phyloP scores from a whole-genome alignment of 2,113 vertebrate species.

The Zeus faber region DNA sequence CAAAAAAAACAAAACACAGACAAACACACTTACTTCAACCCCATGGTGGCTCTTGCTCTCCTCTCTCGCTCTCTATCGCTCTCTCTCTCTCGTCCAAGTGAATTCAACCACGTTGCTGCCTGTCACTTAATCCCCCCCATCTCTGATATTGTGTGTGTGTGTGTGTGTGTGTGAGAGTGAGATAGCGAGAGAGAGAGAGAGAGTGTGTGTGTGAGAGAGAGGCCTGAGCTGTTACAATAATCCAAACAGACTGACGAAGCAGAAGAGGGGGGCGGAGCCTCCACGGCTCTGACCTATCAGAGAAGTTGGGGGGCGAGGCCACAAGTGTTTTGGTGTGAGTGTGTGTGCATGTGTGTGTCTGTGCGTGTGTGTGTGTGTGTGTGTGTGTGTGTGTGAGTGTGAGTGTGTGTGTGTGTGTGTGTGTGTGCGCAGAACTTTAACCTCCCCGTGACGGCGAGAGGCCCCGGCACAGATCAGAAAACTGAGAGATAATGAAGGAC shows the following conservation, averaged over 20 bases:
- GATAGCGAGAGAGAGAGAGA: background rate
- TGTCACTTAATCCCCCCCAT: conserved; percentile 48
- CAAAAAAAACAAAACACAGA: background rate
- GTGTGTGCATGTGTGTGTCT: background rate
- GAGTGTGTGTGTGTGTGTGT: background rate
- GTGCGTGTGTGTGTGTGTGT: background rate
- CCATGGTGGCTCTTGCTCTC: conserved; percentile 55
- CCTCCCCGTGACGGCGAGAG: too few relatives aligned
- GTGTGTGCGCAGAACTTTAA: background rate
- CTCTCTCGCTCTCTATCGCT: too few relatives aligned
- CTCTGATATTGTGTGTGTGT: conserved; percentile 24
- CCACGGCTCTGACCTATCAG: conserved; percentile 44
- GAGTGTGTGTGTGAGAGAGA: conserved; percentile 33
- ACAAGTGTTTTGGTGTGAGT: background rate
- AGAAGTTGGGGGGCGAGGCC: conserved; percentile 30
- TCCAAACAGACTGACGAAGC: conserved; percentile 60
- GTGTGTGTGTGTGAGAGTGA: background rate
- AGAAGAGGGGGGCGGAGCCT: conserved; percentile 16
- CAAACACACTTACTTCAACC: conserved; percentile 61
- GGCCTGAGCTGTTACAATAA: conserved; percentile 55
- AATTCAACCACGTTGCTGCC: conserved; percentile 22
- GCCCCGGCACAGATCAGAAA: too few relatives aligned
- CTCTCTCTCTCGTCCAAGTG: conserved; percentile 10
- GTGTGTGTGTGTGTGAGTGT: background rate
- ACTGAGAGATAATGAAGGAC: too few relatives aligned